Evolutionary conservation across 2,113 vertebrate species (phyloP).

Genomic region (Brachyhypopomus occidentalis): DNA sequence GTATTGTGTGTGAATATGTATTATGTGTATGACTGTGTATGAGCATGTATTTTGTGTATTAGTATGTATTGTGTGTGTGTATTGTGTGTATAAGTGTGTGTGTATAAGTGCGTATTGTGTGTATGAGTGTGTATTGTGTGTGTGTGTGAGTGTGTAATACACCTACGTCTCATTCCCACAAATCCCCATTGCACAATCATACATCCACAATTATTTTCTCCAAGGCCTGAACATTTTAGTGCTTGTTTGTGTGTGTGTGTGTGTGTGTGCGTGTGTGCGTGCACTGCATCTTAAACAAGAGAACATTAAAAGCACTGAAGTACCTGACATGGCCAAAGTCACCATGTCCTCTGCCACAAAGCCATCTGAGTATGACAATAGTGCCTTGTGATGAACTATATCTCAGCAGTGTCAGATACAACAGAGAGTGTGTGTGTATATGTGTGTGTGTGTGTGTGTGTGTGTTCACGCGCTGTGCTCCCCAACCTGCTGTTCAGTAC

Average conservation of each 20-base stretch:
- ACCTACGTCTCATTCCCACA: constrained; percentile 61
- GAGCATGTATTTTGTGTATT: constrained; percentile 35
- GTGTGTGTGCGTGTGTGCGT: constrained; percentile 31
- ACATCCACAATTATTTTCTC: neutral
- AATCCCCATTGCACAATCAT: neutral
- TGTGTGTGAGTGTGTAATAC: constrained; percentile 63
- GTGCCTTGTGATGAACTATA: constrained; percentile 50
- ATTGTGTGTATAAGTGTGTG: constrained; percentile 56
- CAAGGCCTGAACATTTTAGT: neutral
- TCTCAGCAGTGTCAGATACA: constrained; percentile 37
- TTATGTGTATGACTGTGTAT: too few relatives aligned
- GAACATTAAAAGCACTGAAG: constrained; percentile 36
- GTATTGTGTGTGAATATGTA: too few relatives aligned
- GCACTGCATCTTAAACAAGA: neutral
- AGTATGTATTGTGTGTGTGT: constrained; percentile 54
- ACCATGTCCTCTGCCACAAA: constrained; percentile 48
- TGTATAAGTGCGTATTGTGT: constrained; percentile 53
- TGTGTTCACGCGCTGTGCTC: constrained; percentile 19
- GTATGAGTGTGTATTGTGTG: constrained; percentile 52
- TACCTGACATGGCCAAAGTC: constrained; percentile 54
- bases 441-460: constrained; percentile 25
- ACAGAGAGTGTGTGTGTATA: neutral
- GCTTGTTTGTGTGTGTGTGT: neutral
- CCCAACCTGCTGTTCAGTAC: constrained; percentile 22
- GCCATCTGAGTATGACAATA: constrained; percentile 41